phyloP scores from a whole-genome alignment of 2,888 invertebrate species.

The Mythimna impura region DNA sequence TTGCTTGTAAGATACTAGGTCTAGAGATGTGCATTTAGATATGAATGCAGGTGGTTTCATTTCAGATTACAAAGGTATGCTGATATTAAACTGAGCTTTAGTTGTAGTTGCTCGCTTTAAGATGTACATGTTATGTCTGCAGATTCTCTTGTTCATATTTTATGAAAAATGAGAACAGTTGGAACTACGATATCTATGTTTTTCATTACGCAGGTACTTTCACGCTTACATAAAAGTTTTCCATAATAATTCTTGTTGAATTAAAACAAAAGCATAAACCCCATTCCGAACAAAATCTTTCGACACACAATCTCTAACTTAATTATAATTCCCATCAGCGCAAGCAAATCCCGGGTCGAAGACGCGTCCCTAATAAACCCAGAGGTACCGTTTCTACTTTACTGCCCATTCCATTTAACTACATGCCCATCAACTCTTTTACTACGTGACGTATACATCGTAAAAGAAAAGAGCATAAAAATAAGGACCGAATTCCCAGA shows the following conservation, averaged over 20 bases:
- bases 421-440: slow-evolving; percentile 56
- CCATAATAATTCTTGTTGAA: not conserved
- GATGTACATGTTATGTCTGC: slow-evolving; percentile 21
- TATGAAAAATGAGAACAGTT: not conserved
- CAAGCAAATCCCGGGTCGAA: slow-evolving; percentile 29
- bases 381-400: slow-evolving; percentile 33
- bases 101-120: slow-evolving; percentile 6
- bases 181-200: not conserved
- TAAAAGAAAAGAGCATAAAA: slow-evolving; percentile 57
- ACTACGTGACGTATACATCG: slow-evolving; percentile 57
- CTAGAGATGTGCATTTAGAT: slow-evolving; percentile 40
- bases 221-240: too few species aligned
- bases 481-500: slow-evolving; percentile 49
- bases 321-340: slow-evolving; percentile 37
- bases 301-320: slow-evolving; percentile 6
- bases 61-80: slow-evolving; percentile 39
- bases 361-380: slow-evolving; percentile 50
- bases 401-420: slow-evolving; percentile 54
- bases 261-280: not conserved
- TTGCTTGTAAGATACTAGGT: slow-evolving; percentile 54
- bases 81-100: slow-evolving; percentile 47
- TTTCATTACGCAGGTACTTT: too few species aligned
- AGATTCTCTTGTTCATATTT: not conserved
- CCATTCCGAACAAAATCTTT: not conserved
- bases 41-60: slow-evolving; percentile 58